A percentile compares a stretch with the other conserved stretches of the same genome.
Evolutionary conservation across 2,888 invertebrate genomes (phyloP).

Genomic region (Erebia aethiops): DNA sequence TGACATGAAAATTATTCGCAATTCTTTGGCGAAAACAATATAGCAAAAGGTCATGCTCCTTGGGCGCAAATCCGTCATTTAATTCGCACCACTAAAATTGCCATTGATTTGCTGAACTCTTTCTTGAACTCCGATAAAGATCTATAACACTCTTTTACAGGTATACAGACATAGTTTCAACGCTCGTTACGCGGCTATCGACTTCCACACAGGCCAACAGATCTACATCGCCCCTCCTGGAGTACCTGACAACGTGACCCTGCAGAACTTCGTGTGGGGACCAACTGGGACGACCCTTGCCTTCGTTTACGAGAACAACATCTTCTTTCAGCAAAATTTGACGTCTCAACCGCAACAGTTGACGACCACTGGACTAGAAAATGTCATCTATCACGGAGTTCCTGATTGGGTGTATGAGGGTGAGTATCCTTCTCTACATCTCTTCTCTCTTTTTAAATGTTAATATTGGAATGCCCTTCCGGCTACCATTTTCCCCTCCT

Average conservation of each 20-base stretch:
- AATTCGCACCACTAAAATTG: too few species aligned
- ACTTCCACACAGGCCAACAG: constrained; percentile 79
- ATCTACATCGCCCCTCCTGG: constrained; percentile 57
- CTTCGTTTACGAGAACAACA: constrained; percentile 88
- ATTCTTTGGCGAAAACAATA: too few species aligned
- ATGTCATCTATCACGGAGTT: constrained; percentile 90
- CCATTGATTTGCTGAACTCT: too few species aligned
- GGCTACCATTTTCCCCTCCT: too few species aligned
- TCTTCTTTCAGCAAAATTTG: constrained; percentile 87
- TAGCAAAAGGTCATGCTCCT: too few species aligned
- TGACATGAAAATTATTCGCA: too few species aligned
- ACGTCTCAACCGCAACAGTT: constrained; percentile 76
- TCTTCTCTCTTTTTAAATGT: too few species aligned
- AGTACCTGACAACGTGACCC: constrained; percentile 66
- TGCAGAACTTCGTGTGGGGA: constrained; percentile 91
- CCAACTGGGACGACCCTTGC: constrained; percentile 88
- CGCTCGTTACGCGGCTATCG: constrained; percentile 88
- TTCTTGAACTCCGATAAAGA: too few species aligned
- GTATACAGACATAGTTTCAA: constrained; percentile 90
- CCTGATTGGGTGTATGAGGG: constrained; percentile 99
- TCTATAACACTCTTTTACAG: constrained; percentile 62
- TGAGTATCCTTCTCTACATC: constrained; percentile 57
- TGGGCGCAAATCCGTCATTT: too few species aligned
- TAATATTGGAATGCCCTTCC: too few species aligned
- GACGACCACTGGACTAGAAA: constrained; percentile 84